A percentile compares a stretch with the other conserved stretches of the same genome.
phyloP scores from a whole-genome alignment of 2,797 vertebrate species.

The Semotilus atromaculatus region DNA sequence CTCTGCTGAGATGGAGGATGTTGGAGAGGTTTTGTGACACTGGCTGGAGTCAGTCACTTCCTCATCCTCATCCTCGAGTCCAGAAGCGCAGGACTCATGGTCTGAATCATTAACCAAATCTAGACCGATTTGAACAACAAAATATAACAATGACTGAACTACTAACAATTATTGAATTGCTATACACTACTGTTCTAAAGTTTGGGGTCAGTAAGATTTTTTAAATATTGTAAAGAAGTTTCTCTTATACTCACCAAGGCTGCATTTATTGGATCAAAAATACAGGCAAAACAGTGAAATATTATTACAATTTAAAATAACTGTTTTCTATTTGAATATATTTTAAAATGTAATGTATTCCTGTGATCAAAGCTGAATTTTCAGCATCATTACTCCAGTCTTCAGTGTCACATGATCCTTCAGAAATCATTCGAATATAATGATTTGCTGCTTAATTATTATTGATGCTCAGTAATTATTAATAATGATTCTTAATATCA shows the following conservation, averaged over 20 bases:
- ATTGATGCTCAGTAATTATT: not conserved
- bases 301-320: not conserved
- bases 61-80: constrained; percentile 43
- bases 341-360: too few species aligned
- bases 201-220: not conserved
- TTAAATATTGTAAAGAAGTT: too few species aligned
- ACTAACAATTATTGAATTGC: not conserved
- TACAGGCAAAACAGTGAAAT: not conserved
- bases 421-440: not conserved
- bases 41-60: constrained; percentile 21
- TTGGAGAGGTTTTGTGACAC: constrained; percentile 39
- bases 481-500: not conserved
- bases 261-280: too few species aligned
- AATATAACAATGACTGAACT: not conserved
- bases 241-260: too few species aligned
- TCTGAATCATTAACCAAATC: constrained; percentile 7
- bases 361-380: not conserved
- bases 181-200: not conserved
- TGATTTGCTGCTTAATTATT: too few species aligned
- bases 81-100: not conserved
- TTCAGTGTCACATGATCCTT: not conserved
- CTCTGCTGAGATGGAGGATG: constrained; percentile 39
- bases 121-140: not conserved
- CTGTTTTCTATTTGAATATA: not conserved
- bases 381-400: not conserved